These are phyloP conservation scores for Acrobasis suavella DNA, from an alignment of 2,888 invertebrate genomes.

Conservation along the genomic window DNA sequence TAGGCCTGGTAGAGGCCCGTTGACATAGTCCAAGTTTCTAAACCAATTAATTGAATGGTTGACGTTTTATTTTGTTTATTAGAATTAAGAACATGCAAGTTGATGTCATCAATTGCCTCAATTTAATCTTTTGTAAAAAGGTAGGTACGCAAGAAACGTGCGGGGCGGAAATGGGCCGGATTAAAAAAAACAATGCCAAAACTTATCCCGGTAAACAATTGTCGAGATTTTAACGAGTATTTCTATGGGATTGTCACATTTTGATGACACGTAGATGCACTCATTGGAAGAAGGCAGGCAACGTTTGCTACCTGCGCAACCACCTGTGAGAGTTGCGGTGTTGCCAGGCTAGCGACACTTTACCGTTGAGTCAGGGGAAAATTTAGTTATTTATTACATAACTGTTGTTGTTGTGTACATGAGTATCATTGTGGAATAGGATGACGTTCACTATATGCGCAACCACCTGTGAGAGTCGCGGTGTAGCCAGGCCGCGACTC, in stretches of 20 bases:
- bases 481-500: constrained; percentile 35
- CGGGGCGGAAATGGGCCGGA: too few species aligned
- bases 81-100: too few species aligned
- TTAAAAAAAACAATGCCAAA: too few species aligned
- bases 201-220: neutral
- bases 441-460: constrained; percentile 32
- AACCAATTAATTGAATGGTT: too few species aligned
- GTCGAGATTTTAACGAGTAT: neutral
- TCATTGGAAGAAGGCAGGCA: constrained; percentile 10
- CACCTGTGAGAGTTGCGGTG: constrained; percentile 64
- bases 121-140: too few species aligned
- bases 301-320: constrained; percentile 45
- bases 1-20: too few species aligned
- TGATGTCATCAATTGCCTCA: too few species aligned
- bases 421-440: too few species aligned
- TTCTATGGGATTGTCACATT: neutral
- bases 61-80: too few species aligned
- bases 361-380: neutral
- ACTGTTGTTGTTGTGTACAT: too few species aligned
- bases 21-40: too few species aligned
- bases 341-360: constrained; percentile 31
- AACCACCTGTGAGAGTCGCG: constrained; percentile 67
- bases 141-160: too few species aligned
- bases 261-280: neutral
- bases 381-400: neutral